Percentiles rank a stretch among this genome's conserved stretches.
These are phyloP conservation scores for Malacoraja senta DNA, from an alignment of 2,797 vertebrate genomes.

Conservation along the genomic window DNA sequence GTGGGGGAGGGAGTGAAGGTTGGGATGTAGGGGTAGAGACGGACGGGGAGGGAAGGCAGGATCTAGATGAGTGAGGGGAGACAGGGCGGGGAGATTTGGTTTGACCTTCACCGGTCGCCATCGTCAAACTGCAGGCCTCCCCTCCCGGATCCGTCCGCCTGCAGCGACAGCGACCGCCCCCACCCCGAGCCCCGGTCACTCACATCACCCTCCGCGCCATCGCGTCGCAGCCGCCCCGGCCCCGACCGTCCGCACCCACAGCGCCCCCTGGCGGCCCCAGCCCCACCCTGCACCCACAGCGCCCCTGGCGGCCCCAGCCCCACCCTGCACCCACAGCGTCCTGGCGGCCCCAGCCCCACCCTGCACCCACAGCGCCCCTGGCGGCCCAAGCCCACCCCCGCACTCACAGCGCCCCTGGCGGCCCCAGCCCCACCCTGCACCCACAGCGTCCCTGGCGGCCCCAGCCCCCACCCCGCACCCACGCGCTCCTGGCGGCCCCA, in stretches of 20 bases:
- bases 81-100: no score
- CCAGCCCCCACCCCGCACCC: background rate
- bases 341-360: background rate
- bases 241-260: background rate
- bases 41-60: no score
- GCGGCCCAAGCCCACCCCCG: background rate
- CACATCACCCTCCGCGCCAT: constrained; percentile 22
- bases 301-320: background rate
- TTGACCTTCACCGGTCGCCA: no score
- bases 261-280: no score
- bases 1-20: background rate
- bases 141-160: background rate
- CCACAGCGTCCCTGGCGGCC: background rate
- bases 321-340: no score
- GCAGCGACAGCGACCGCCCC: no score
- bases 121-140: no score
- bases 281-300: background rate
- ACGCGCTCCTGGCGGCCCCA: background rate
- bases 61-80: background rate
- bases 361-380: background rate
- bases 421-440: background rate
- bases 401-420: background rate
- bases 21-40: no score
- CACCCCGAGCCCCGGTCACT: background rate
- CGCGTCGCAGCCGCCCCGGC: background rate